Base-by-base conservation (phyloP, 2,888 invertebrate species). In the Pyrochroa serraticornis region DNA sequence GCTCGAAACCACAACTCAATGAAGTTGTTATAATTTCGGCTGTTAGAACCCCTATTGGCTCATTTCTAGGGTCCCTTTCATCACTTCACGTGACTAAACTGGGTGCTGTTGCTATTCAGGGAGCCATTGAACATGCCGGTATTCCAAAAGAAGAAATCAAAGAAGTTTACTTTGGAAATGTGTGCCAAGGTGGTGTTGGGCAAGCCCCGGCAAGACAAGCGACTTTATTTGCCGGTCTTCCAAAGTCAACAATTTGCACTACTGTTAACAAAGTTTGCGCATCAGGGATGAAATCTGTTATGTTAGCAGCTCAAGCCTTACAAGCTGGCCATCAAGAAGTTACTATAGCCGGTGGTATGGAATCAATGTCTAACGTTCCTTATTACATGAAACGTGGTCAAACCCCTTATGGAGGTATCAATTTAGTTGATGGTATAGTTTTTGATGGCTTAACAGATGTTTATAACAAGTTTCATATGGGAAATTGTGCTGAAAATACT, bases 351-450 rank as follows among this genome's bases (percentile, higher is more conserved):
- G 99, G 99, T 60, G 99, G 99, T 50, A 98, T 99, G 97, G 99
- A 99, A 82, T 97, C 96, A 50, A 99, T 99, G 99, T 97, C 97
- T 1, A 97, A 98, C 82, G 97, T 97, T 1, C 99, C 99, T 1
- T 99, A 87, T 80, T 99, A 97, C 79, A 77, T 99, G 79, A 88
- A 87, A 69, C 84, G 99, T 69, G 98, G 97, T 2, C 88, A 89
- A 69, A 91, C 93, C 7, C 85, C 93, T 6, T 98, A 98, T 79
- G 98, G 98, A 10, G 97, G 96, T 9, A 83, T 96, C 60, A 85
- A 86, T 68, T 79, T 92, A 39, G 80, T 84, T 79, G 99, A 99
- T 82, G 97, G 97, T n/a, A 95, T 99, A 67, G 92, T 97, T 1
- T 88, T 86, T 75, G 99, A 99, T 81, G 99, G 98, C 0, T 77